Conservation (phyloP, 2,888 invertebrate species). For the Cheilosia urbana region DNA sequence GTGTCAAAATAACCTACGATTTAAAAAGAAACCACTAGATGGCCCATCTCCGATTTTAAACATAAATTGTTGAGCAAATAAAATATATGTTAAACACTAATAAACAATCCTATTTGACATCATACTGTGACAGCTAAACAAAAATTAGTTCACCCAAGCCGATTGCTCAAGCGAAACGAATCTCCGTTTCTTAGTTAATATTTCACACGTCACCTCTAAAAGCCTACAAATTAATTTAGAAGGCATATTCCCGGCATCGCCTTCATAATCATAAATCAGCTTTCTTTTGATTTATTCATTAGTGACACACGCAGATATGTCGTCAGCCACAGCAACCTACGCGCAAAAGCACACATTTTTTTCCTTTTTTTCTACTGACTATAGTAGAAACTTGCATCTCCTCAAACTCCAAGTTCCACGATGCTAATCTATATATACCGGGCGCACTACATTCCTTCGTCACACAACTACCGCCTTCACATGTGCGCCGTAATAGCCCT, state of each 20-base stretch:
- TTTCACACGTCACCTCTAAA: conserved; percentile 35
- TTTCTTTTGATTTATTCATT: conserved; percentile 55
- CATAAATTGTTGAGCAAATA: no score
- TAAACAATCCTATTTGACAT: conserved; percentile 7
- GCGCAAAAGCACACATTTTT: not conserved
- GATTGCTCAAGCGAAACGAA: conserved; percentile 37
- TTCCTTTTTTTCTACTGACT: not conserved
- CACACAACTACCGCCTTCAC: conserved; percentile 7
- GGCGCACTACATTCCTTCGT: conserved; percentile 14
- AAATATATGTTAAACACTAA: no score
- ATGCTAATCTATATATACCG: conserved; percentile 30
- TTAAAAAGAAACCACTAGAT: no score
- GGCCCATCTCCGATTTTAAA: no score
- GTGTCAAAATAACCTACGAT: no score
- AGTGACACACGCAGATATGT: conserved; percentile 16
- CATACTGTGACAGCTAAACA: not conserved
- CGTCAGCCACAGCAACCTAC: conserved; percentile 6
- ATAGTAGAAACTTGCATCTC: not conserved
- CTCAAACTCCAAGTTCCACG: not conserved
- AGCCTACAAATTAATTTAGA: conserved; percentile 12
- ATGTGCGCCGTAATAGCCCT: not conserved
- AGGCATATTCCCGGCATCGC: not conserved
- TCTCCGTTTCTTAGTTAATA: conserved; percentile 20
- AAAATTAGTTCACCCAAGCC: conserved; percentile 21
- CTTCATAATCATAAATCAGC: conserved; percentile 36